Conservation (phyloP, 2,888 invertebrate genomes). For the Mesorhabditis sp. region DNA sequence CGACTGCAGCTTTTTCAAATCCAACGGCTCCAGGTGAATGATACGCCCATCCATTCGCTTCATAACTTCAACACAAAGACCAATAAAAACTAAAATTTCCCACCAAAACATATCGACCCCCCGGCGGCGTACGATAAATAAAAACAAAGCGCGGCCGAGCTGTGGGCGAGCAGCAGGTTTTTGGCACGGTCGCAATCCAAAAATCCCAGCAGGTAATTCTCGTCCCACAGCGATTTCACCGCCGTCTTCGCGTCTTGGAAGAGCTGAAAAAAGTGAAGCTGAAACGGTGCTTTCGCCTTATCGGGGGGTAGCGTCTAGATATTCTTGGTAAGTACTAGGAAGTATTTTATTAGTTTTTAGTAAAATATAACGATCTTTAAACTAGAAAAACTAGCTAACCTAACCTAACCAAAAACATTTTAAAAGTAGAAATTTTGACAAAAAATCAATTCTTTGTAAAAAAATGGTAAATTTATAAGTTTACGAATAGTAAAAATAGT, state of each 20-base stretch:
- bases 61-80: conserved; percentile 5
- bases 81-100: neutral
- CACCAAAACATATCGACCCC: conserved; percentile 13
- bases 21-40: conserved; percentile 54
- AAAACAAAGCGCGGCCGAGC: conserved; percentile 12
- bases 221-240: conserved; percentile 45
- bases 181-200: conserved; percentile 30
- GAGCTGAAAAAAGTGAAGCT: conserved; percentile 32
- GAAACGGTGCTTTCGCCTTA: too few relatives aligned
- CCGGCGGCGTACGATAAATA: conserved; percentile 18
- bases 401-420: too few relatives aligned
- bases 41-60: conserved; percentile 21
- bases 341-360: too few relatives aligned
- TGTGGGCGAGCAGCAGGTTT: conserved; percentile 20
- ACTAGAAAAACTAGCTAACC: too few relatives aligned
- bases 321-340: too few relatives aligned
- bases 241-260: conserved; percentile 41
- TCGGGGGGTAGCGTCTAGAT: too few relatives aligned
- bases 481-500: neutral
- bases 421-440: too few relatives aligned
- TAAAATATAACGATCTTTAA: too few relatives aligned
- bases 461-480: neutral
- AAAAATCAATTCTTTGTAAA: neutral
- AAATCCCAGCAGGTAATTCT: conserved; percentile 39
- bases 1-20: conserved; percentile 53